Conservation (phyloP, 2,797 vertebrate species). For the Pantherophis vulpinus region DNA sequence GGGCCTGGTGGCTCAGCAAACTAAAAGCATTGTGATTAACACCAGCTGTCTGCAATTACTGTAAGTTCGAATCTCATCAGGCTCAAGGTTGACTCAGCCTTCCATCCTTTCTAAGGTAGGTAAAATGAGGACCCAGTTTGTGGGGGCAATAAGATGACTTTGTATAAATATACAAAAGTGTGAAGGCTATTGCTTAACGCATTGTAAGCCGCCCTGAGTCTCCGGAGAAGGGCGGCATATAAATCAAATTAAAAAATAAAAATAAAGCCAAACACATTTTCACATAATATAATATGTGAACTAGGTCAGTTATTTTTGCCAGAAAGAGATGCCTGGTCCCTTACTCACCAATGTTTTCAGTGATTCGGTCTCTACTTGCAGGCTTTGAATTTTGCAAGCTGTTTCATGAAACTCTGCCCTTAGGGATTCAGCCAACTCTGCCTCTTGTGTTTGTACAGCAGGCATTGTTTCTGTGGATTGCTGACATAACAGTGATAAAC, state of each 20-base stretch:
- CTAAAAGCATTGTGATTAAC: too few species aligned
- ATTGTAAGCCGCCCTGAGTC: too few species aligned
- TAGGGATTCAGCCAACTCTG: constrained; percentile 82
- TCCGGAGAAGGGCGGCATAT: too few species aligned
- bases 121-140: too few species aligned
- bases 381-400: constrained; percentile 85
- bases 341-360: constrained; percentile 81
- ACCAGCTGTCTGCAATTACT: too few species aligned
- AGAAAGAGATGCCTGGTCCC: rapidly evolving
- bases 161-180: too few species aligned
- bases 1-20: too few species aligned
- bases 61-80: too few species aligned
- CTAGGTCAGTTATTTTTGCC: background rate
- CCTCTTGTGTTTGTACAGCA: constrained; percentile 77
- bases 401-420: constrained; percentile 80
- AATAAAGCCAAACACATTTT: background rate
- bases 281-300: background rate
- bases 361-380: constrained; percentile 91
- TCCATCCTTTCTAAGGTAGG: too few species aligned
- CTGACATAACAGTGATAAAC: background rate
- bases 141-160: too few species aligned
- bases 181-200: too few species aligned
- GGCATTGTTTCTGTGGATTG: constrained; percentile 71
- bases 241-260: background rate
- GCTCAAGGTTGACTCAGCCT: too few species aligned